These are phyloP conservation scores for Arge pagana DNA, from an alignment of 2,888 invertebrate genomes.

Conservation along the genomic window DNA sequence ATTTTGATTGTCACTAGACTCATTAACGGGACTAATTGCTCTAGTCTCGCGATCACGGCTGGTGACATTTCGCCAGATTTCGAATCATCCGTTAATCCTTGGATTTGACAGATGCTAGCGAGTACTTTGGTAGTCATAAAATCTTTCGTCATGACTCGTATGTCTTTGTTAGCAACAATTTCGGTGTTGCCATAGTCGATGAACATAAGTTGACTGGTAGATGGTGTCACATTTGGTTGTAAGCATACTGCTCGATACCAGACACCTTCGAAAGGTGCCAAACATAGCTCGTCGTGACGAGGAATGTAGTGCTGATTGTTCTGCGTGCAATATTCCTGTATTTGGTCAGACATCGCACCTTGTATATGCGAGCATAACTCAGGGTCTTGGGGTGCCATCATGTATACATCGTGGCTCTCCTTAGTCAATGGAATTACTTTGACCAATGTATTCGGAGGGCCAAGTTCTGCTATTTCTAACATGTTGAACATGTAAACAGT, in stretches of 20 bases:
- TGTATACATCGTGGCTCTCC: slow-evolving; percentile 29
- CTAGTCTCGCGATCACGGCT: slow-evolving; percentile 26
- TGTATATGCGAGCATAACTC: slow-evolving; percentile 39
- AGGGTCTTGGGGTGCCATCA: slow-evolving; percentile 34
- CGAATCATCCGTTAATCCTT: slow-evolving; percentile 19
- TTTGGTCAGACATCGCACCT: slow-evolving; percentile 38
- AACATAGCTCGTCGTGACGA: slow-evolving; percentile 46
- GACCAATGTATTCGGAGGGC: slow-evolving; percentile 35
- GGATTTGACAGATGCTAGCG: slow-evolving; percentile 38
- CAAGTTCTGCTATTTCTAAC: slow-evolving; percentile 36
- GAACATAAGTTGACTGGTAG: slow-evolving; percentile 41
- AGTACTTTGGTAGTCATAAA: slow-evolving; percentile 41
- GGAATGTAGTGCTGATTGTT: slow-evolving; percentile 47
- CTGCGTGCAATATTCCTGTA: slow-evolving; percentile 41
- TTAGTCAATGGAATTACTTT: slow-evolving; percentile 30
- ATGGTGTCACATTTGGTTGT: slow-evolving; percentile 26
- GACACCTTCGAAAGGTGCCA: slow-evolving; percentile 41
- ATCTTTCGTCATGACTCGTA: slow-evolving; percentile 49
- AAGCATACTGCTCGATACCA: slow-evolving; percentile 51
- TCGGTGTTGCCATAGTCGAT: slow-evolving; percentile 51
- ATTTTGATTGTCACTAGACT: slow-evolving; percentile 32
- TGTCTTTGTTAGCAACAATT: slow-evolving; percentile 42
- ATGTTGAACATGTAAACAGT: slow-evolving; percentile 33
- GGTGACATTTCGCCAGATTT: slow-evolving; percentile 23
- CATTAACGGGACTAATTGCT: slow-evolving; percentile 20